A percentile compares a stretch with the other conserved stretches of the same genome.
These are phyloP conservation scores for Sarcophaga rosellei DNA, from an alignment of 2,888 invertebrate genomes.

Conservation along the genomic window DNA sequence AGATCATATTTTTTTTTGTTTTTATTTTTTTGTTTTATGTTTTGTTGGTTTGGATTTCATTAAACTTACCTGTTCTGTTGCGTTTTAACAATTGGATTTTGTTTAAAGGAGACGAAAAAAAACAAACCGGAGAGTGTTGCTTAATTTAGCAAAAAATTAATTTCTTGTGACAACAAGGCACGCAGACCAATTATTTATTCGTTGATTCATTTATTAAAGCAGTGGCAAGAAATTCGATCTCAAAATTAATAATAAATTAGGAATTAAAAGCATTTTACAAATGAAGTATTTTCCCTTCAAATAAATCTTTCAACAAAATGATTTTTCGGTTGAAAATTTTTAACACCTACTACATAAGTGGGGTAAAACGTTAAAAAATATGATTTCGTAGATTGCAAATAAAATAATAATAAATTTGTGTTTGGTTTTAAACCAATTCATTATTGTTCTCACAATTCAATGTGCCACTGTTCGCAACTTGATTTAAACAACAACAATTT, in stretches of 20 bases:
- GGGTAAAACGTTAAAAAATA: no score
- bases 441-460: no score
- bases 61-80: not conserved
- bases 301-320: no score
- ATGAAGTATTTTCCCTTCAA: no score
- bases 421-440: no score
- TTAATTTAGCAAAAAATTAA: not conserved
- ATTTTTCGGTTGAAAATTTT: no score
- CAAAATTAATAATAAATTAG: conserved; percentile 40
- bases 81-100: not conserved
- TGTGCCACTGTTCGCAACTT: no score
- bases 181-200: conserved; percentile 3
- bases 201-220: not conserved
- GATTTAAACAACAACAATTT: no score
- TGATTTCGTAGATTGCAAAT: no score
- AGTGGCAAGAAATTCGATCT: conserved; percentile 28
- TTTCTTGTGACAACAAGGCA: conserved; percentile 39
- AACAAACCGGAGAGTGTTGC: not conserved
- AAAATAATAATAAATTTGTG: no score
- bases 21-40: no score
- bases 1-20: conserved; percentile 5
- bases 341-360: no score
- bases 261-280: conserved; percentile 16
- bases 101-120: not conserved
- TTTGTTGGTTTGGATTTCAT: not conserved